These are phyloP conservation scores for Aphelenchoides avenae DNA, from an alignment of 1,140 invertebrate genomes.

Conservation along the genomic window DNA sequence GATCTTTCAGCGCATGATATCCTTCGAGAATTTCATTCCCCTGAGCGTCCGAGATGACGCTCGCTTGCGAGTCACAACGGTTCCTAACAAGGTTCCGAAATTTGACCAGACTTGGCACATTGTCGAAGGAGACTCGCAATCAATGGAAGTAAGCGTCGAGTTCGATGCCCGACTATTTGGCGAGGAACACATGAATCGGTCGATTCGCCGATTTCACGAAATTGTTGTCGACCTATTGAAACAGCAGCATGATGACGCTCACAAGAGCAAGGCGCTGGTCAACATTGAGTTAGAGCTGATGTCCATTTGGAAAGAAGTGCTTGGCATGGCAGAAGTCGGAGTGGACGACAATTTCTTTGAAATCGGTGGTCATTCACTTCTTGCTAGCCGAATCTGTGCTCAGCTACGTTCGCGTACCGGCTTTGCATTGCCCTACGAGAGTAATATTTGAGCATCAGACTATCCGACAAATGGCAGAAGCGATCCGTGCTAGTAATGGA, in stretches of 20 bases:
- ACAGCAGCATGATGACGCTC: too few species aligned
- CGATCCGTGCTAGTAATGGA: too few species aligned
- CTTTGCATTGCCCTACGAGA: conserved; percentile 1
- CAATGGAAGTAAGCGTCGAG: background rate
- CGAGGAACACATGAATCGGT: too few species aligned
- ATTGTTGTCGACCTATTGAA: too few species aligned
- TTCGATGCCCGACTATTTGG: too few species aligned
- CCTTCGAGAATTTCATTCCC: conserved; percentile 25
- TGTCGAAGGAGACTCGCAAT: background rate
- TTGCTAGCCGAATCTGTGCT: conserved; percentile 7
- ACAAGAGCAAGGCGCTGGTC: too few species aligned
- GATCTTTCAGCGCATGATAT: conserved; percentile 23
- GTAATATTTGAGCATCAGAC: conserved; percentile 24
- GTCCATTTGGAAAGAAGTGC: conserved; percentile 9
- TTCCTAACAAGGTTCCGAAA: conserved; percentile 2
- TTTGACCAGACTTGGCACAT: conserved; percentile 25
- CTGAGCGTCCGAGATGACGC: background rate
- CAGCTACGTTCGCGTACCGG: background rate
- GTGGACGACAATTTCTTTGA: conserved; percentile 31
- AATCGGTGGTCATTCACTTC: conserved; percentile 25
- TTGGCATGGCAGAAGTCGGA: conserved; percentile 4
- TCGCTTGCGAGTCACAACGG: conserved; percentile 4
- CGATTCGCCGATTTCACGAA: too few species aligned
- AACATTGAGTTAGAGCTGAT: too few species aligned
- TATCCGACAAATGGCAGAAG: conserved; percentile 12